Base-by-base conservation (phyloP, 92 coral and sea anemone genomes). In the Blastomussa wellsi region DNA sequence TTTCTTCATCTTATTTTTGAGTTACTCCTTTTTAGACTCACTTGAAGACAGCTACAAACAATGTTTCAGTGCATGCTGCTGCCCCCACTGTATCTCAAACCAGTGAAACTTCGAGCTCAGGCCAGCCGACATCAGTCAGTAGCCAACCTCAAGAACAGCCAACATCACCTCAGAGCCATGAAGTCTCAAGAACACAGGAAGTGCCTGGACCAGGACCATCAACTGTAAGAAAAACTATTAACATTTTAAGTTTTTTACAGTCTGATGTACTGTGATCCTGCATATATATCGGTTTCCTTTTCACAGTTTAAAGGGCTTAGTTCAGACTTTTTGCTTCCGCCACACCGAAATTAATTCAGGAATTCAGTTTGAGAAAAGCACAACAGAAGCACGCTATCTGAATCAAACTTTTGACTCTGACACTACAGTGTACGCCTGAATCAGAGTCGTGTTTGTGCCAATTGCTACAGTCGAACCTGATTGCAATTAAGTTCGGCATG, bases 51-150 rank as follows among this genome's bases (percentile, higher is more conserved):
- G 36, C 55, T 31, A 1, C 90, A 35, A 42, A 55, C n/a, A 69
- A 66, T 49, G 51, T 35, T 12, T 12, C 57, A 12, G 13, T 8
- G 48, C 41, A 22, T 7, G 33, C 71, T 38, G 75, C 51, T 37
- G 38, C 57, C 49, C 41, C 32, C 55, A 28, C 57, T 35, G 78
- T 44, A 14, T 55, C 86, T 14, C 86, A 79, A 33, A 42, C 79
- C 37, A 86, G 59, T 79, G 78, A 82, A 64, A 81, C 89, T 29
- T 60, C 87, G 2, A 85, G 66, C 48, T 79, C 83, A 14, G 32
- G 19, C 48, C 59, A 83, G 29, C 80, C 57, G 49, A 38, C 73
- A 1, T 41, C 35, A 41, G 80, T 19, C 37, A 82, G 70, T 72
- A 51, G 20, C 17, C 9, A 8, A 20, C 14, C 31, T 28, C 67